Conservation (phyloP, 1,140 invertebrate species). For the Trinorchestia longiramus region DNA sequence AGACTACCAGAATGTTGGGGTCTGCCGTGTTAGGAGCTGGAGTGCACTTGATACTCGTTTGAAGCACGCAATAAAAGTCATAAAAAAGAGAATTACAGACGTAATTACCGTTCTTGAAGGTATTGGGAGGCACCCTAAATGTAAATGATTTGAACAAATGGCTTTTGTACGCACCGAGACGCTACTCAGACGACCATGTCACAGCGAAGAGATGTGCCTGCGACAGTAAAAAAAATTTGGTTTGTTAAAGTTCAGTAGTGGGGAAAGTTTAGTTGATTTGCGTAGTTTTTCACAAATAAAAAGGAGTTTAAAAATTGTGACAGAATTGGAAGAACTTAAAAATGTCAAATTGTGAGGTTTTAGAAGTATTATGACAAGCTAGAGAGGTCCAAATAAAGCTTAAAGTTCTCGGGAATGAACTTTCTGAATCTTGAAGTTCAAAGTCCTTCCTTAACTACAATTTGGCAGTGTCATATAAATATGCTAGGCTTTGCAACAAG, state of each 20-base stretch:
- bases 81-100: slow-evolving; percentile 53
- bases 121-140: slow-evolving; percentile 37
- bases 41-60: slow-evolving; percentile 32
- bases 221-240: background rate
- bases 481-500: too few relatives aligned
- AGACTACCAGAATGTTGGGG: background rate
- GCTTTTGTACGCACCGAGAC: background rate
- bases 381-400: background rate
- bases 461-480: too few relatives aligned
- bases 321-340: background rate
- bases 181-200: background rate
- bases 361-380: background rate
- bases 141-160: slow-evolving; percentile 51
- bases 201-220: background rate
- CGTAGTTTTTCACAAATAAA: background rate
- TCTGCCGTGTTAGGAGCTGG: background rate
- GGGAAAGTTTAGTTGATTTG: background rate
- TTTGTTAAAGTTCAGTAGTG: background rate
- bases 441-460: too few relatives aligned
- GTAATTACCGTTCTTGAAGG: slow-evolving; percentile 46
- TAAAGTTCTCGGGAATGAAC: too few relatives aligned
- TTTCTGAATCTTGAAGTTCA: too few relatives aligned
- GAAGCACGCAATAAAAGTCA: slow-evolving; percentile 47
- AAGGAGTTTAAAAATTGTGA: background rate
- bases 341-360: background rate